phyloP scores from a whole-genome alignment of 2,888 invertebrate species.

The Stenotaenia linearis region DNA sequence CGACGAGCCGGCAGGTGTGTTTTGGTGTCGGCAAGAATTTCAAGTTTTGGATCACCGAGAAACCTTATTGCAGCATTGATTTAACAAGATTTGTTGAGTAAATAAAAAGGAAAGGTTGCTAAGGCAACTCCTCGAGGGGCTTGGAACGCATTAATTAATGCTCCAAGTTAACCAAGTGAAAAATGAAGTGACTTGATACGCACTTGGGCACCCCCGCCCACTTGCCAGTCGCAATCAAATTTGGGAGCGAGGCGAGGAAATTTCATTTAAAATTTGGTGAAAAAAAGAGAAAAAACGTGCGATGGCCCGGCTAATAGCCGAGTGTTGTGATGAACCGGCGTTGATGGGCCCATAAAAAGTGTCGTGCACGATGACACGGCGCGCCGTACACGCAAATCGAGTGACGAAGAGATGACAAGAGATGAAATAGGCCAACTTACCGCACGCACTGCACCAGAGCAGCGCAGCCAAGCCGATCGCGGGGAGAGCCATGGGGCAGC shows the following conservation, averaged over 20 bases:
- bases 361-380: neutral
- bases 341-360: neutral
- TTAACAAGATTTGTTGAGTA: neutral
- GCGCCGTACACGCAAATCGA: neutral
- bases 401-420: neutral
- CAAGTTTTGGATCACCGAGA: too few relatives aligned
- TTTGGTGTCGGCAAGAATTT: too few relatives aligned
- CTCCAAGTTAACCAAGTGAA: neutral
- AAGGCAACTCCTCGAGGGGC: neutral
- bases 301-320: too few relatives aligned
- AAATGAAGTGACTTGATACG: neutral
- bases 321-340: too few relatives aligned
- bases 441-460: neutral
- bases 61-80: neutral
- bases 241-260: too few relatives aligned
- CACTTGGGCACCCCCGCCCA: neutral
- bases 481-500: neutral
- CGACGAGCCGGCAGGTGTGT: too few relatives aligned
- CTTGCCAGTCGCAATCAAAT: too few relatives aligned
- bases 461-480: neutral
- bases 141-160: neutral
- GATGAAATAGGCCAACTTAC: neutral
- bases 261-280: too few relatives aligned
- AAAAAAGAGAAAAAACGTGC: too few relatives aligned
- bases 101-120: neutral